phyloP scores from a whole-genome alignment of 2,113 vertebrate species.

The Crypturellus undulatus region DNA sequence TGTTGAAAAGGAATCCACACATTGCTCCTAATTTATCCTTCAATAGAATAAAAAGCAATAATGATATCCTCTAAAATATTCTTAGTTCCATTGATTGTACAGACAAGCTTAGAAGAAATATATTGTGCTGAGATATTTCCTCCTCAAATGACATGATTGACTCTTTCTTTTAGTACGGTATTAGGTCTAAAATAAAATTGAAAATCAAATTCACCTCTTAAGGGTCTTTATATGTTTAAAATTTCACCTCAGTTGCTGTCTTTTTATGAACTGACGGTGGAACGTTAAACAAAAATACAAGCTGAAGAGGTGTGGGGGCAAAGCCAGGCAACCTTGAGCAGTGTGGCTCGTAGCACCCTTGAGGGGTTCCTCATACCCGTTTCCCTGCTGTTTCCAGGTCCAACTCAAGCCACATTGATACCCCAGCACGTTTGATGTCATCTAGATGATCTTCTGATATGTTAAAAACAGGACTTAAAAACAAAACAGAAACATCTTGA shows the following conservation, averaged over 20 bases:
- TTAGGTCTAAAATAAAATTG: not conserved
- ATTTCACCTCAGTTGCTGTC: not conserved
- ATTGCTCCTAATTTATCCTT: not conserved
- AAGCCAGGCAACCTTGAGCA: not conserved
- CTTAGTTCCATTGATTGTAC: not conserved
- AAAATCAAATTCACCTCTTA: not conserved
- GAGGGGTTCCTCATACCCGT: not conserved
- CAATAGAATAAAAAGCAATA: not conserved
- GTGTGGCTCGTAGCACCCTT: rapidly evolving
- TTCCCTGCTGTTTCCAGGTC: not conserved
- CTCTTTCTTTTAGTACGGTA: not conserved
- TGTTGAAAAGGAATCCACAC: not conserved
- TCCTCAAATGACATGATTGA: not conserved
- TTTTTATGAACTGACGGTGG: not conserved
- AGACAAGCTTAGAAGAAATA: not conserved
- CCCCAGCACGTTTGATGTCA: not conserved
- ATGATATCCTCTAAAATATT: not conserved
- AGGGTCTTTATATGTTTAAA: not conserved
- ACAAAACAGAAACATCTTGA: not conserved
- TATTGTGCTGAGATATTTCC: not conserved
- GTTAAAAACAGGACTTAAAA: not conserved
- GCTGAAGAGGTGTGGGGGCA: not conserved
- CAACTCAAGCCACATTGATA: not conserved
- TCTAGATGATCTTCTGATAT: not conserved
- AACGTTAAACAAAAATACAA: not conserved